Conservation (phyloP, 2,888 invertebrate species). For the Hyles lineata region DNA sequence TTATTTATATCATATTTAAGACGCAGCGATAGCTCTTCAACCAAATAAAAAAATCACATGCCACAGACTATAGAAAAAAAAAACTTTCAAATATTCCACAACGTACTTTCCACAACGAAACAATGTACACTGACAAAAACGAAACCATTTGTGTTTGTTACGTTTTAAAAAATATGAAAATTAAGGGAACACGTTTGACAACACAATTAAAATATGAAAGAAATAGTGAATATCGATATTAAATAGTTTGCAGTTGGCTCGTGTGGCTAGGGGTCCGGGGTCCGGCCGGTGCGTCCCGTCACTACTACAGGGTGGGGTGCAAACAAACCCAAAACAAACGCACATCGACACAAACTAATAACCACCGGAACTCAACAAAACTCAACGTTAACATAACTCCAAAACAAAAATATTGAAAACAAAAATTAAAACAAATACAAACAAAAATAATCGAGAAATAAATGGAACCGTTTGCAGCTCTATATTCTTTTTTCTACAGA, state of each 20-base stretch:
- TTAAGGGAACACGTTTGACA: conserved; percentile 8
- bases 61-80: not conserved
- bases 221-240: not conserved
- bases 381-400: conserved; percentile 53
- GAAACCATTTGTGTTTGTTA: not conserved
- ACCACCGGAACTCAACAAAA: conserved; percentile 60
- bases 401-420: conserved; percentile 49
- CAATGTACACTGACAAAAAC: conserved; percentile 4
- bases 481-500: not conserved
- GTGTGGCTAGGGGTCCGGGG: not conserved
- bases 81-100: conserved; percentile 31
- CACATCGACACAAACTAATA: conserved; percentile 62
- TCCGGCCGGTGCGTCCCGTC: conserved; percentile 29
- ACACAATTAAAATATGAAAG: not conserved
- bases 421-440: conserved; percentile 55
- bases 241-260: not conserved
- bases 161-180: not conserved
- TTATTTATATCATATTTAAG: not conserved
- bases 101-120: conserved; percentile 3
- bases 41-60: conserved; percentile 33
- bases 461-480: conserved; percentile 58
- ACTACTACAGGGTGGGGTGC: conserved; percentile 62
- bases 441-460: conserved; percentile 51
- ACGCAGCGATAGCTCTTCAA: conserved; percentile 57
- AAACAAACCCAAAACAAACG: conserved; percentile 65